Base-by-base conservation (phyloP, 2,888 invertebrate species). In the Leptinotarsa haldemani region DNA sequence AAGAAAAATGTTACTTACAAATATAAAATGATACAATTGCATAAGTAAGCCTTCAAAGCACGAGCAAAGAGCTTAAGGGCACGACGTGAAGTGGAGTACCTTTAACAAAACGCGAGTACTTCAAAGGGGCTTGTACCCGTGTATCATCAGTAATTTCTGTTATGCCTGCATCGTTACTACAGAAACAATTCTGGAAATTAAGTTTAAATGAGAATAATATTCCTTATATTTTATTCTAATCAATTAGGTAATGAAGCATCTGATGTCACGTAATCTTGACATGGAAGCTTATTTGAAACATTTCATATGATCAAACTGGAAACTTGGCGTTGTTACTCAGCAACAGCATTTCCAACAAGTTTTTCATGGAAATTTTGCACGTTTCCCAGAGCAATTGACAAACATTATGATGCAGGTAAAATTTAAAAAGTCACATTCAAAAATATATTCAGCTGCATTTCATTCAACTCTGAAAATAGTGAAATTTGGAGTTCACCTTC, bases 1-100 rank as follows among this genome's bases (percentile, higher is more conserved):
- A 48, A 48, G 16, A 48, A 48, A 48, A 16, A 48, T 48, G 48
- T 48, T 48, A 48, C 48, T 48, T 48, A 48, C 48, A 48, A 48
- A 48, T 48, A 48, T 48, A 48, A 48, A 48, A 48, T 48, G 48
- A 48, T 48, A 53, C 53, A 53, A 53, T 4, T 53, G 53, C 13
- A 53, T 18, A 53, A 53, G 18, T 18, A 20, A 53, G 16, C 53
- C 20, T 53, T 18, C 18, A 53, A 53, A 52, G 52, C 52, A 52
- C 52, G n/a, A 18, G 52, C 52, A 52, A 52, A 15, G 18, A 52
- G 18, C n/a, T 20, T 53, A n/a, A 53, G 53, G 53, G 20, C 53
- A 15, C 53, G 53, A 53, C 53, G 53, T 20, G 53, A 53, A 53
- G 53, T 20, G 53, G 53, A 53, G 53, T 53, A 20, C 53, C 53